Percentiles rank a stretch among this genome's conserved stretches.
Evolutionary conservation across 2,113 vertebrate genomes (phyloP).

Genomic region (Petroica traversi): DNA sequence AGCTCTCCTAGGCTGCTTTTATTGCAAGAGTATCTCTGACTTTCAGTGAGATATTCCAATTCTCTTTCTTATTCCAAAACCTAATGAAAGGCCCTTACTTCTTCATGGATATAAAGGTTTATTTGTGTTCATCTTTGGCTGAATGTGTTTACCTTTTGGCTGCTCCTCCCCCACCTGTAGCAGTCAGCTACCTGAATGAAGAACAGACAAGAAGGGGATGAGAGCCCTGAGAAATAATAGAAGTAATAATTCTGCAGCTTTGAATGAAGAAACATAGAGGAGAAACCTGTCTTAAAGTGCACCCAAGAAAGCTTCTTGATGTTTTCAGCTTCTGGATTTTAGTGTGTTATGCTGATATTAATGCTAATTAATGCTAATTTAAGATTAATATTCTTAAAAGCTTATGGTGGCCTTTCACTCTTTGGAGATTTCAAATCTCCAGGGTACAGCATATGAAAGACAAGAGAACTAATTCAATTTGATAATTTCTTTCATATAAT

Average conservation of each 20-base stretch:
- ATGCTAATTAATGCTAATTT: conserved; percentile 11
- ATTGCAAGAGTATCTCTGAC: neutral
- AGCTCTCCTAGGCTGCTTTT: neutral
- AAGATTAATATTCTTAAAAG: neutral
- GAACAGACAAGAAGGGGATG: neutral
- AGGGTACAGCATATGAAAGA: neutral
- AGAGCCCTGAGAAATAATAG: neutral
- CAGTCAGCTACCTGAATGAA: neutral
- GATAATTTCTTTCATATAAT: neutral
- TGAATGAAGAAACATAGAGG: neutral
- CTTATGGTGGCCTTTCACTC: neutral
- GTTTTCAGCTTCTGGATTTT: neutral
- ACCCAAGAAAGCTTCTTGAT: neutral
- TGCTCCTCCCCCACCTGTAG: neutral
- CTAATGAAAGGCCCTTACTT: neutral
- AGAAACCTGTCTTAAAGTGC: neutral
- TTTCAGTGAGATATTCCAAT: neutral
- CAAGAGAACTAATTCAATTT: neutral
- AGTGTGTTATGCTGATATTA: neutral
- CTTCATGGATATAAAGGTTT: neutral
- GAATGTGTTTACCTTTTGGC: neutral
- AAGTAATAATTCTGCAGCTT: neutral
- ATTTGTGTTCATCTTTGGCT: neutral
- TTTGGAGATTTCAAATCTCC: neutral
- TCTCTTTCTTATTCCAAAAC: neutral